A percentile compares a stretch with the other conserved stretches of the same genome.
These are phyloP conservation scores for Torymus texanus DNA, from an alignment of 2,888 invertebrate genomes.

Conservation along the genomic window DNA sequence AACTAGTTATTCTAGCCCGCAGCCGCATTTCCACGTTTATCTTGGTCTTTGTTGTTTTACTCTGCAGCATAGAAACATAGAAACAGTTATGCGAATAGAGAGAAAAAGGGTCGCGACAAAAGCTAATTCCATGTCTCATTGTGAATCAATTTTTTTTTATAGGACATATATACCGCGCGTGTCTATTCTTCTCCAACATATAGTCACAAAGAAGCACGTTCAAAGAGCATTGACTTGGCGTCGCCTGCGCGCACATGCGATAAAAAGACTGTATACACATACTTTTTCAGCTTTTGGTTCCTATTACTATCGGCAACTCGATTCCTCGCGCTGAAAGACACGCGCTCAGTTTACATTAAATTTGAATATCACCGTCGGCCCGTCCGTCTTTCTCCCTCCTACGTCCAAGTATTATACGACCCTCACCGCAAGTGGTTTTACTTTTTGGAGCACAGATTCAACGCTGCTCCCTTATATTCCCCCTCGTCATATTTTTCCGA, in stretches of 20 bases:
- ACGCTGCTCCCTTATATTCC: no score
- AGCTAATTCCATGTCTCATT: background rate
- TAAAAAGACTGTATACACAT: no score
- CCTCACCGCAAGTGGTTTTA: background rate
- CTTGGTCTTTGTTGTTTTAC: no score
- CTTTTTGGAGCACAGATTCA: no score
- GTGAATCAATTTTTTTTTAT: constrained; percentile 29
- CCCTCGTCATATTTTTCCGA: no score
- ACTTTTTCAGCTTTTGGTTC: constrained; percentile 27
- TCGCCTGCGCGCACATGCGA: background rate
- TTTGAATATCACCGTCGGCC: no score
- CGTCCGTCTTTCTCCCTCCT: no score
- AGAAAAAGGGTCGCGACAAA: constrained; percentile 4
- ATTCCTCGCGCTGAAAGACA: constrained; percentile 18
- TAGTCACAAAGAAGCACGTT: background rate
- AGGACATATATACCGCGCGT: background rate
- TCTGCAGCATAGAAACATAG: no score
- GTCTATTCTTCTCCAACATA: constrained; percentile 6
- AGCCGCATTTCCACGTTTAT: no score
- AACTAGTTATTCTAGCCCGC: no score
- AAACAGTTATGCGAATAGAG: background rate
- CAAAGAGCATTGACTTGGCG: constrained; percentile 33
- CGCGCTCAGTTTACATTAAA: no score
- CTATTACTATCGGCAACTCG: constrained; percentile 44
- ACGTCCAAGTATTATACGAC: no score